Evolutionary conservation across 1,140 invertebrate species (phyloP), one percentile per base, ranked within the genome.

Genomic region (Glossosoma conforme): DNA sequence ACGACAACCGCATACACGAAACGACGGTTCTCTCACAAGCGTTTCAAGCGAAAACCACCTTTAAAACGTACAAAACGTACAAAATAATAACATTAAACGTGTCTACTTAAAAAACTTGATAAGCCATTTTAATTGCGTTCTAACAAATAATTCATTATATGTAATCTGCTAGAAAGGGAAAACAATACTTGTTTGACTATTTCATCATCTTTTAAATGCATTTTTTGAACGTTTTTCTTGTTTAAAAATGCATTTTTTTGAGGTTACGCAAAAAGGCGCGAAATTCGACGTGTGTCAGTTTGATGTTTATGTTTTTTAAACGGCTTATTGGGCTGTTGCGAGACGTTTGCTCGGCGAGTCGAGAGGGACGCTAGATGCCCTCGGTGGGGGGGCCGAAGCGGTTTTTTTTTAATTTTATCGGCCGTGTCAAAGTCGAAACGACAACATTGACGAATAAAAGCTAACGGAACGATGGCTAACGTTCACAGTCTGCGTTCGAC

Each of bases 391-490:
- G 56, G 38, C 18, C 6, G 25, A 53, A 43, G 47, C 41, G 41
- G 30, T 42, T 49, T 30, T 49, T 48, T 36, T 53, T n/a, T n/a
- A n/a, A n/a, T 44, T 42, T 56, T 58, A 58, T 58, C 56, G 41
- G n/a, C 22, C 46, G 33, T 57, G 50, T 53, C 55, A 57, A 57
- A 57, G 55, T 57, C 55, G 44, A 57, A 20, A 48, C 42, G n/a
- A 42, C 11, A 24, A 32, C 24, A 48, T 32, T 17, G 24, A 43
- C 51, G 36, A 58, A 58, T 58, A 58, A 53, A 58, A 53, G 56
- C 56, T 50, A 25, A 44, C 48, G 30, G 30, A 17, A 10, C 15
- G 21, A 6, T n/a, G 24, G n/a, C 6, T 28, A n/a, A 8, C 24
- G 24, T 33, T 18, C 42, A 49, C 35, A 37, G 21, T 49, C 10